A percentile compares a stretch with the other conserved stretches of the same genome.
phyloP scores from a whole-genome alignment of 2,797 vertebrate genomes.

The Notolepis coatsorum region DNA sequence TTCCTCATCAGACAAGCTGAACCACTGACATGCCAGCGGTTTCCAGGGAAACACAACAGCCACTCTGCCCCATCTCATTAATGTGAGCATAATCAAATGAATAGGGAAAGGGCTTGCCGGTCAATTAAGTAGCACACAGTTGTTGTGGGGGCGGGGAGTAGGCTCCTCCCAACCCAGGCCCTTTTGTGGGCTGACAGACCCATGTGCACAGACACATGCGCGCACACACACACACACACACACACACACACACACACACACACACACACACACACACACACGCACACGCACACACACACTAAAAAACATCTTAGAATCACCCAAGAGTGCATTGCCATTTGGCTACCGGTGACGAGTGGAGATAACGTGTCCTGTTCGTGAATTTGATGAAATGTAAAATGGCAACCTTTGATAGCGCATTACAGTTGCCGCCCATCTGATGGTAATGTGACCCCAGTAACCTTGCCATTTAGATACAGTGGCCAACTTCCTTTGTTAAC shows the following conservation, averaged over 20 bases:
- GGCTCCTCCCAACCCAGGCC: conserved; percentile 22
- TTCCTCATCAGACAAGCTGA: not conserved
- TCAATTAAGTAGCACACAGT: conserved; percentile 39
- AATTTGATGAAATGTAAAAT: conserved; percentile 9
- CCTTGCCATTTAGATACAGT: not conserved
- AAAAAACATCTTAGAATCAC: not conserved
- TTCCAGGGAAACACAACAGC: no score
- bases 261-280: conserved; percentile 3
- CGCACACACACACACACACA: not conserved
- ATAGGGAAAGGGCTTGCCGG: conserved; percentile 47
- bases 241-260: not conserved
- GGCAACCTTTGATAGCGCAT: conserved; percentile 6
- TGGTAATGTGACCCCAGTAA: not conserved
- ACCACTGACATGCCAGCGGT: no score
- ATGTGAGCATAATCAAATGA: conserved; percentile 42
- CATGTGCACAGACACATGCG: not conserved
- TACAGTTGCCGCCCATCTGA: not conserved
- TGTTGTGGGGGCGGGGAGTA: conserved; percentile 19
- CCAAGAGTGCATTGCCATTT: conserved; percentile 41
- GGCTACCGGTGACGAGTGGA: conserved; percentile 17
- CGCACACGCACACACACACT: conserved; percentile 7
- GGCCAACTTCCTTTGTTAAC: not conserved
- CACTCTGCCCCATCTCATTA: no score
- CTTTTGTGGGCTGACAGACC: no score
- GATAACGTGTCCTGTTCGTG: not conserved